phyloP scores from a whole-genome alignment of 2,113 vertebrate genomes.

The Ursus arctos region DNA sequence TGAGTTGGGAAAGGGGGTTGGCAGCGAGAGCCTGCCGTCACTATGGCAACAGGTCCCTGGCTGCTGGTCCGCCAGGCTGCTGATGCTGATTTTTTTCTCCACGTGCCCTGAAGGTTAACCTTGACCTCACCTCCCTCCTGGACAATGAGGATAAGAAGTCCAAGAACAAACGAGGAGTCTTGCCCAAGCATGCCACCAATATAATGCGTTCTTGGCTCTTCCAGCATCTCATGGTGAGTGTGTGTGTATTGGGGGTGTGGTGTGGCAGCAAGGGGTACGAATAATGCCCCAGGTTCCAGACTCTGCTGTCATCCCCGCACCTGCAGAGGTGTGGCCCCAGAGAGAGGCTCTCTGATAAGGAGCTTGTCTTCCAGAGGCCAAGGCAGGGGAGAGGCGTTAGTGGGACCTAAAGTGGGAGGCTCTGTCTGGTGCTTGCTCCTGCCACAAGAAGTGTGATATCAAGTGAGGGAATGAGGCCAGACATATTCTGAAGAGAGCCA shows the following conservation, averaged over 20 bases:
- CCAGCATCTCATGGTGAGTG: conserved; percentile 99
- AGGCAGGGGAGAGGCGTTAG: neutral
- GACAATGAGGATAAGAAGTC: conserved; percentile 99
- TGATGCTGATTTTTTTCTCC: conserved; percentile 79
- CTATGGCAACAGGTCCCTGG: conserved; percentile 78
- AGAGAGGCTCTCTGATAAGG: neutral
- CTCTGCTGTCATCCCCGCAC: neutral
- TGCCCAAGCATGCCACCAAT: conserved; percentile 99
- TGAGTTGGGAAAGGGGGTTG: conserved; percentile 49
- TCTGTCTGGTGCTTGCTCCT: neutral
- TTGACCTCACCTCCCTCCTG: conserved; percentile 97
- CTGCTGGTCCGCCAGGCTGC: conserved; percentile 73
- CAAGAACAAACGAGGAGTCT: conserved; percentile 98
- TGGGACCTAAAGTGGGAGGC: neutral
- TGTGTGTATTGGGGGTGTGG: neutral
- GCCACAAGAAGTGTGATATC: neutral
- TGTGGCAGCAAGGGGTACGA: neutral
- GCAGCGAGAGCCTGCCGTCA: conserved; percentile 23
- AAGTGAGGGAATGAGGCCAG: neutral
- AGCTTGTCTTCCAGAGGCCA: neutral
- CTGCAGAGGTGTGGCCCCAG: neutral
- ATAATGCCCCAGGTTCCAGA: neutral
- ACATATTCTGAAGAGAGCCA: neutral
- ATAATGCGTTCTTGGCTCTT: conserved; percentile 99
- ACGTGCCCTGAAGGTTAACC: conserved; percentile 93